Percentiles rank a stretch among this genome's conserved stretches.
These are phyloP conservation scores for Polypedilum pembai DNA, from an alignment of 1,140 invertebrate genomes.

Conservation along the genomic window DNA sequence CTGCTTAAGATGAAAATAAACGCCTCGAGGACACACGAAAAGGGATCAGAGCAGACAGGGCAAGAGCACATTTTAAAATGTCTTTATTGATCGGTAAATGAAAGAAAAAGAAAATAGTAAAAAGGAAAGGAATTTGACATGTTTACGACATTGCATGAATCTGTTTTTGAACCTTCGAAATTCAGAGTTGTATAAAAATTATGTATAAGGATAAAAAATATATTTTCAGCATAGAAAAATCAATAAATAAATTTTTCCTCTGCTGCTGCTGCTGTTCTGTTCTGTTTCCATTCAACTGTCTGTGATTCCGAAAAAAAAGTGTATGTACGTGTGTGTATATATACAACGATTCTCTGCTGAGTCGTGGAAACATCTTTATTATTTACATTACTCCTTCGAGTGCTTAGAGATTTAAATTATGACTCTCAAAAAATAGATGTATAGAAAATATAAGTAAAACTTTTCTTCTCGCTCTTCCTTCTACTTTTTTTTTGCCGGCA, in stretches of 20 bases:
- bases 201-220: background rate
- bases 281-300: slow-evolving; percentile 11
- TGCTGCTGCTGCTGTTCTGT: background rate
- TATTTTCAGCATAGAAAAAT: slow-evolving; percentile 19
- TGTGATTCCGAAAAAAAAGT: background rate
- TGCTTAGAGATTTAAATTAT: slow-evolving; percentile 19
- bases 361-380: slow-evolving; percentile 17
- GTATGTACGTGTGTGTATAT: background rate
- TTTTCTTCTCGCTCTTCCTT: background rate
- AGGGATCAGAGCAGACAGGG: background rate
- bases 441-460: background rate
- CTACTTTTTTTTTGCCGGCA: too few relatives aligned
- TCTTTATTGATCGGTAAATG: background rate
- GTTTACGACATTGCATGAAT: slow-evolving; percentile 17
- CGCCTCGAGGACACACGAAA: slow-evolving; percentile 1
- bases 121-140: slow-evolving; percentile 18
- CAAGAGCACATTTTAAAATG: background rate
- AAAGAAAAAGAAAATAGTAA: background rate
- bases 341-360: background rate
- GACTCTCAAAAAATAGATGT: background rate
- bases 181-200: background rate
- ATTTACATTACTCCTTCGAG: slow-evolving; percentile 5
- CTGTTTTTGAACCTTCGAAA: slow-evolving; percentile 8
- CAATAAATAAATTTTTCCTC: slow-evolving; percentile 6
- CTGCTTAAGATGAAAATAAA: background rate